Evolutionary conservation across 2,888 invertebrate species (phyloP).

Genomic region (Venustoraphidia nigricollis): DNA sequence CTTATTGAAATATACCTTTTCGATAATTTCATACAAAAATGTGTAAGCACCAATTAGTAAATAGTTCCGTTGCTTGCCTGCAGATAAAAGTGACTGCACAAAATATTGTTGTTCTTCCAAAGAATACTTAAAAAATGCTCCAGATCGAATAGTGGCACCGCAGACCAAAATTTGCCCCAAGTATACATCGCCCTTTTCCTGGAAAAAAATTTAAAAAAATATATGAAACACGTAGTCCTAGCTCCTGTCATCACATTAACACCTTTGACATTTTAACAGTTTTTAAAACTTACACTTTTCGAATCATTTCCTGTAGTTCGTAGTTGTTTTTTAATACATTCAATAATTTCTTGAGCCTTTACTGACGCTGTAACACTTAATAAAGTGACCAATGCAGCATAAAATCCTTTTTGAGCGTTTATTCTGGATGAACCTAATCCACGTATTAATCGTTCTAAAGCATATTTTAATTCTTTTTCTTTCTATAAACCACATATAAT

Average conservation of each 20-base stretch:
- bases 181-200: slow-evolving; percentile 62
- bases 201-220: slow-evolving; percentile 10
- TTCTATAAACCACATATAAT: slow-evolving; percentile 28
- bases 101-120: slow-evolving; percentile 33
- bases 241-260: no score
- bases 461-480: slow-evolving; percentile 46
- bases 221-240: not conserved
- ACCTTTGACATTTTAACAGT: not conserved
- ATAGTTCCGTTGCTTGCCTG: slow-evolving; percentile 46
- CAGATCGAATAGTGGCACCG: slow-evolving; percentile 52
- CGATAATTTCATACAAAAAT: slow-evolving; percentile 43
- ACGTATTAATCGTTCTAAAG: slow-evolving; percentile 49
- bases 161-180: slow-evolving; percentile 56
- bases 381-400: slow-evolving; percentile 46
- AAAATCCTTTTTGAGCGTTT: slow-evolving; percentile 50
- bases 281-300: slow-evolving; percentile 44
- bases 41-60: slow-evolving; percentile 40
- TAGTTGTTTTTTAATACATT: slow-evolving; percentile 47
- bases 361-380: slow-evolving; percentile 32
- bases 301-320: slow-evolving; percentile 39
- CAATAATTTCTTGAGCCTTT: slow-evolving; percentile 35
- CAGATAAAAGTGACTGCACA: slow-evolving; percentile 29
- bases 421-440: slow-evolving; percentile 55
- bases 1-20: slow-evolving; percentile 13
- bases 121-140: slow-evolving; percentile 33